Evolutionary conservation across 1,140 invertebrate genomes (phyloP).

Genomic region (Patella vulgata): DNA sequence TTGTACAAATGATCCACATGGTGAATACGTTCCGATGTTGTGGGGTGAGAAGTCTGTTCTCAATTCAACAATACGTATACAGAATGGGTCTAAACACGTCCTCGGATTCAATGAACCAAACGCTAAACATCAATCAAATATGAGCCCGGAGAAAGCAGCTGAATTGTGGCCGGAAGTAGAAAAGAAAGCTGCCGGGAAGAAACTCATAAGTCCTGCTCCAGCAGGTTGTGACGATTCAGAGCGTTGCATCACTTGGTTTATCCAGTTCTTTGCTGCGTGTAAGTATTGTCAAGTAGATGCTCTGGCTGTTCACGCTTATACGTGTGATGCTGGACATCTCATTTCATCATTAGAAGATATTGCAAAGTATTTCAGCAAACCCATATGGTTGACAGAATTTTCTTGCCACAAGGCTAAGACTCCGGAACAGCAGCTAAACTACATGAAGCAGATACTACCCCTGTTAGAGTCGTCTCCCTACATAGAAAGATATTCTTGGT

Average conservation of each 20-base stretch:
- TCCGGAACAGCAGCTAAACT: slow-evolving; percentile 1
- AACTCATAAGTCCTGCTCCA: neutral
- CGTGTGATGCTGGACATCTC: slow-evolving; percentile 1
- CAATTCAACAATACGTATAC: too few relatives aligned
- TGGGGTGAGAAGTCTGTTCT: neutral
- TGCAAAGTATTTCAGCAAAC: slow-evolving; percentile 2
- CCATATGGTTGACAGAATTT: slow-evolving; percentile 24
- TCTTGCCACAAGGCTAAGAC: slow-evolving; percentile 12
- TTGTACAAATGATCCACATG: neutral
- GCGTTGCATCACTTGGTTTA: slow-evolving; percentile 3
- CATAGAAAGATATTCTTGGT: slow-evolving; percentile 14
- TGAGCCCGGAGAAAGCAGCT: neutral
- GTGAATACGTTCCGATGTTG: slow-evolving; percentile 3
- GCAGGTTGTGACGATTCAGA: neutral
- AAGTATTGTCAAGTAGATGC: slow-evolving; percentile 6
- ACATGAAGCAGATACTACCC: slow-evolving; percentile 16
- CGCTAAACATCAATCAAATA: slow-evolving; percentile 5
- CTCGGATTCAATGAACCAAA: slow-evolving; percentile 8
- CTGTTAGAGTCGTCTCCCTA: slow-evolving; percentile 2
- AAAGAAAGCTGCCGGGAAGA: neutral
- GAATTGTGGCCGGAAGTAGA: neutral
- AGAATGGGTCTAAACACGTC: neutral
- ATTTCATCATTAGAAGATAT: slow-evolving; percentile 15
- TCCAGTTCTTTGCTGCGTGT: slow-evolving; percentile 17
- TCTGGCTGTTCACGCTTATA: slow-evolving; percentile 16